These are phyloP conservation scores for Horisme vitalbata DNA, from an alignment of 2,888 invertebrate species.

Conservation along the genomic window DNA sequence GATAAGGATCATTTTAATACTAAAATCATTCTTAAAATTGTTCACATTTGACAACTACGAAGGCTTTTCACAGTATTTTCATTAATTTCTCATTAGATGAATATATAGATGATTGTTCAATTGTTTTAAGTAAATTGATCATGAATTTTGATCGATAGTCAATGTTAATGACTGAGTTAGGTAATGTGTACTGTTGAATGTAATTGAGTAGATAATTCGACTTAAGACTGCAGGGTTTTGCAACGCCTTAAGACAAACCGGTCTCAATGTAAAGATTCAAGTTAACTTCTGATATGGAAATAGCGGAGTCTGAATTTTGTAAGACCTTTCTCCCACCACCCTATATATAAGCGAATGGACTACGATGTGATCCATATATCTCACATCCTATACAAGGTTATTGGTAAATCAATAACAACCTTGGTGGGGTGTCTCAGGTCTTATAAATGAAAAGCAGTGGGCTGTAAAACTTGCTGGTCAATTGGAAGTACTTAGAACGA, in stretches of 20 bases:
- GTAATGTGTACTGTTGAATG: conserved; percentile 6
- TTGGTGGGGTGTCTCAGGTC: too few relatives aligned
- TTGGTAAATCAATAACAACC: too few relatives aligned
- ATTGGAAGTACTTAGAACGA: too few relatives aligned
- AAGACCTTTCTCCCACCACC: too few relatives aligned
- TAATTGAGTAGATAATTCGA: conserved; percentile 18
- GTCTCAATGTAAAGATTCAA: conserved; percentile 25
- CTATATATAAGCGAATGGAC: too few relatives aligned
- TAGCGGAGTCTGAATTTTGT: too few relatives aligned
- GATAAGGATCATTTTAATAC: conserved; percentile 1
- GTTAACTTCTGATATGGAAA: too few relatives aligned
- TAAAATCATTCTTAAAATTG: conserved; percentile 15
- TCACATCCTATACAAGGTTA: too few relatives aligned
- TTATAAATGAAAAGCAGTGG: too few relatives aligned
- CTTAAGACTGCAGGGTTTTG: conserved; percentile 50
- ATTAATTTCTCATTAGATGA: conserved; percentile 5
- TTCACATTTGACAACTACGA: conserved; percentile 9
- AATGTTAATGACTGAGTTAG: conserved; percentile 15
- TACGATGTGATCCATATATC: too few relatives aligned
- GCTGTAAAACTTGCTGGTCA: too few relatives aligned
- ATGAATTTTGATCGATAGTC: conserved; percentile 7
- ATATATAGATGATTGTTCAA: conserved; percentile 7
- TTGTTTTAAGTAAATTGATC: conserved; percentile 2
- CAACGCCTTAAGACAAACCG: conserved; percentile 42
- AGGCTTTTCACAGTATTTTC: conserved; percentile 47